Percentiles rank a stretch among this genome's conserved stretches.
phyloP scores from a whole-genome alignment of 2,113 vertebrate species.

The Eclectus roratus region DNA sequence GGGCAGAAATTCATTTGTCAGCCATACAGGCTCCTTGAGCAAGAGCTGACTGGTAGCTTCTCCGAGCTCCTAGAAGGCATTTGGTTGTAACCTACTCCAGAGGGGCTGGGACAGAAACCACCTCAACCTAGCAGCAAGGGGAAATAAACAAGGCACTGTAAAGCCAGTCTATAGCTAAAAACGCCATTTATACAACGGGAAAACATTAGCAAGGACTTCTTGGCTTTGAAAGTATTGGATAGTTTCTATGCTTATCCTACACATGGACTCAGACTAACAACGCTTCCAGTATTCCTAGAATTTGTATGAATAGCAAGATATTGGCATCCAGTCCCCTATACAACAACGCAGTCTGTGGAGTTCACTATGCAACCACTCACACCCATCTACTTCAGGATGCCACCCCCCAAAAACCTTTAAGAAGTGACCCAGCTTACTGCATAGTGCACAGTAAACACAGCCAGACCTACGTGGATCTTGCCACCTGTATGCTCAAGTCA shows the following conservation, averaged over 20 bases:
- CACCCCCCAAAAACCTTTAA: neutral
- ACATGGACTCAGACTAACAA: neutral
- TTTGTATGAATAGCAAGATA: neutral
- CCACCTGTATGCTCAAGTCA: neutral
- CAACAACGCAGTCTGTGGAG: rapidly evolving
- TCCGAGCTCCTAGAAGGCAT: neutral
- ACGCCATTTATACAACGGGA: neutral
- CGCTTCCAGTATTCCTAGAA: neutral
- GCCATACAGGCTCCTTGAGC: neutral
- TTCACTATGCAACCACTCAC: neutral
- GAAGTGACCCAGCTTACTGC: neutral
- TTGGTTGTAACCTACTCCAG: neutral
- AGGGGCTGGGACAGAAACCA: neutral
- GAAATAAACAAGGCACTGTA: neutral
- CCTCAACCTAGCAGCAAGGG: neutral
- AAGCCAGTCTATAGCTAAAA: neutral
- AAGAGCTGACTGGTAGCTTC: neutral
- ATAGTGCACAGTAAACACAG: neutral
- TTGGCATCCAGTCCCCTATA: neutral
- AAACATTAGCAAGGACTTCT: neutral
- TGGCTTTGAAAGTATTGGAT: neutral
- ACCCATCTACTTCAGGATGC: neutral
- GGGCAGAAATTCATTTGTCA: constrained; percentile 27
- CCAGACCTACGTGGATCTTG: neutral
- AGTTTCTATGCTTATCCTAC: neutral